Percentiles rank a stretch among this genome's conserved stretches.
Evolutionary conservation across 1,140 invertebrate species (phyloP).

Genomic region (Eumeta japonica): DNA sequence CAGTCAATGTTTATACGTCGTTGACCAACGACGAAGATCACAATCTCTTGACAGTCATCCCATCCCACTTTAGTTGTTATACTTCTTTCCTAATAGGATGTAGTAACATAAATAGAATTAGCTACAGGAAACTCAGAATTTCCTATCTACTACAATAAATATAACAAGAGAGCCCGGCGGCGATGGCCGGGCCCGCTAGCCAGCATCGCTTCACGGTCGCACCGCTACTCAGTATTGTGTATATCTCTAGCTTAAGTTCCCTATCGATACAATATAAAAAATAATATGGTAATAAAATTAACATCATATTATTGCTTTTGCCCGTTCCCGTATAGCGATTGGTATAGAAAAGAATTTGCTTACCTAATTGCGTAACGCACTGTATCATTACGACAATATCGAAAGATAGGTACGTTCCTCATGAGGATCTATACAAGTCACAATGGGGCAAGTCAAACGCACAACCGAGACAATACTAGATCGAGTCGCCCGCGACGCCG

Average conservation of each 20-base stretch:
- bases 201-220: conserved; percentile 53
- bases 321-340: conserved; percentile 58
- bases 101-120: conserved; percentile 57
- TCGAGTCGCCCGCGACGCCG: conserved; percentile 31
- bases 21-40: conserved; percentile 57
- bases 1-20: conserved; percentile 59
- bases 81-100: conserved; percentile 47
- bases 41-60: conserved; percentile 55
- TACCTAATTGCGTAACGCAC: conserved; percentile 45
- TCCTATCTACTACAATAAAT: conserved; percentile 55
- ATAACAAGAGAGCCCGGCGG: conserved; percentile 43
- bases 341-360: conserved; percentile 55
- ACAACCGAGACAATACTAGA: conserved; percentile 56
- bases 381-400: conserved; percentile 34
- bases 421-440: conserved; percentile 37
- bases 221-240: conserved; percentile 50
- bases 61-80: conserved; percentile 40
- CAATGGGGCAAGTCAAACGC: conserved; percentile 53
- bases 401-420: conserved; percentile 30
- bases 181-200: conserved; percentile 33
- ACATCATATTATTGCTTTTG: conserved; percentile 59
- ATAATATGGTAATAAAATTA: conserved; percentile 59
- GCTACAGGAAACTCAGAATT: conserved; percentile 56
- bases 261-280: conserved; percentile 56
- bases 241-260: conserved; percentile 49